Evolutionary conservation across 2,888 invertebrate genomes (phyloP).

Genomic region (Cephus pygmeus): DNA sequence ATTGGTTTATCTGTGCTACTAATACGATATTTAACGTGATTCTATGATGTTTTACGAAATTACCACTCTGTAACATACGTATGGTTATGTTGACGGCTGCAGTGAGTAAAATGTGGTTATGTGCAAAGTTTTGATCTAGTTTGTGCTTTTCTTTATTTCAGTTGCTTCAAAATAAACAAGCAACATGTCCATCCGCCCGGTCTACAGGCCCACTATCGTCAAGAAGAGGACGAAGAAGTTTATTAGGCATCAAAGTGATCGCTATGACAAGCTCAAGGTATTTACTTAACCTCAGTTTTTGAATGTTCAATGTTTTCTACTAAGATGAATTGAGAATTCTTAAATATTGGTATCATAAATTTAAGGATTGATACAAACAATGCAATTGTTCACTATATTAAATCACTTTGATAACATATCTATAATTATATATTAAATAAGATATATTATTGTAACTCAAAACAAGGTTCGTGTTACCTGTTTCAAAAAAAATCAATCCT

Average conservation of each 20-base stretch:
- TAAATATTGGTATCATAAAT: not conserved
- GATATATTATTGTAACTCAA: not conserved
- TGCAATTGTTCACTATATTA: not conserved
- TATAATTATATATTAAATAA: not conserved
- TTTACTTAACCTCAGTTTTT: constrained; percentile 21
- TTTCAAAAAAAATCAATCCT: not conserved
- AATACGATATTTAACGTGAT: not conserved
- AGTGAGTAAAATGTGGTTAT: constrained; percentile 4
- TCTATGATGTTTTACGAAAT: not conserved
- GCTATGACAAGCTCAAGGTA: constrained; percentile 95
- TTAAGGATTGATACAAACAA: not conserved
- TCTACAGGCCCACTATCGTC: constrained; percentile 88
- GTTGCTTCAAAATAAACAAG: constrained; percentile 45
- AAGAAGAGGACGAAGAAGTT: constrained; percentile 99
- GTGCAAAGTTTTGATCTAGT: constrained; percentile 9
- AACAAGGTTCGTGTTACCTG: not conserved
- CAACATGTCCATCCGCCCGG: constrained; percentile 90
- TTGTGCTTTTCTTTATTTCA: constrained; percentile 39
- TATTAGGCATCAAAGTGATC: constrained; percentile 97
- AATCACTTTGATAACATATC: not conserved
- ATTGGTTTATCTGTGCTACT: not conserved
- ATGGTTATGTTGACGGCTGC: not conserved
- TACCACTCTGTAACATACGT: not conserved
- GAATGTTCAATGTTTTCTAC: not conserved
- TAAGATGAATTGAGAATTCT: not conserved